Evolutionary conservation across 2,113 vertebrate genomes (phyloP).

Genomic region (human (Homo sapiens)): GRCh38 chr14:26723001-26723500

Average conservation of each 20-base stretch:
- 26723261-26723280: not conserved
- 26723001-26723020: not conserved
- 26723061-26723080: not conserved
- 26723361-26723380: not conserved
- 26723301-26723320: not conserved
- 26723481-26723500: not conserved
- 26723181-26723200: not conserved
- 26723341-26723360: not conserved
- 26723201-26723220: not conserved
- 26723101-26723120: not conserved
- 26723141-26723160: not conserved
- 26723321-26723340: not conserved
- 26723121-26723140: not conserved
- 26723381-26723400: not conserved
- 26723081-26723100: not conserved
- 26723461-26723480: not conserved
- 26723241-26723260: not conserved
- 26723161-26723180: not conserved
- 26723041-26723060: not conserved
- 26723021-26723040: not conserved
- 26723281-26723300: not conserved
- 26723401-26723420: not conserved
- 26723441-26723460: not conserved
- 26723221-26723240: not conserved
- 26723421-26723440: not conserved